Evolutionary conservation across 2,888 invertebrate genomes (phyloP).

Genomic region (Lasioglossum marginatum): DNA sequence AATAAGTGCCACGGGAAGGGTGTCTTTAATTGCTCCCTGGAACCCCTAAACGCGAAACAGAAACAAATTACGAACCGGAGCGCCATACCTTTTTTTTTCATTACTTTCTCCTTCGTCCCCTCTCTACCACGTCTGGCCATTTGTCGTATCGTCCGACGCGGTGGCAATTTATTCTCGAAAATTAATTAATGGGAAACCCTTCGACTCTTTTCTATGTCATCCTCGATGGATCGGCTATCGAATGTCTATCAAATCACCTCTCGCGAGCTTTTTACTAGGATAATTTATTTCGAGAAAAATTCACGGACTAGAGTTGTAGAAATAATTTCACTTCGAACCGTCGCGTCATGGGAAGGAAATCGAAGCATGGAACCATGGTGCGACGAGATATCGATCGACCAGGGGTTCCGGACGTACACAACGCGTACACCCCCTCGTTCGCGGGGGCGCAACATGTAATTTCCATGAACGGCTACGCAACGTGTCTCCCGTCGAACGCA

Average conservation of each 20-base stretch:
- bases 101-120: background rate
- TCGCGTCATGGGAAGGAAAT: slow-evolving; percentile 58
- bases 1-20: slow-evolving; percentile 63
- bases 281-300: too few relatives aligned
- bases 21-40: slow-evolving; percentile 35
- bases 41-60: background rate
- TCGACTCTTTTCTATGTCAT: background rate
- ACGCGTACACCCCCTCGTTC: slow-evolving; percentile 66
- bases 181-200: background rate
- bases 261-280: background rate
- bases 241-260: background rate
- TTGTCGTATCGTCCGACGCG: background rate
- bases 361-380: slow-evolving; percentile 54
- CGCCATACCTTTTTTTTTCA: background rate
- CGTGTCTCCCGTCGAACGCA: slow-evolving; percentile 56
- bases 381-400: slow-evolving; percentile 79
- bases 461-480: slow-evolving; percentile 46
- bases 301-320: background rate
- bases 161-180: background rate
- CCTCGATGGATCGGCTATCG: background rate
- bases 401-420: slow-evolving; percentile 73
- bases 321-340: background rate
- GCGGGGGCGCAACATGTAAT: slow-evolving; percentile 57
- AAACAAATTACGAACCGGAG: background rate
- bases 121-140: background rate